Conservation (phyloP, 2,113 vertebrate species). For the Parotia lawesii region DNA sequence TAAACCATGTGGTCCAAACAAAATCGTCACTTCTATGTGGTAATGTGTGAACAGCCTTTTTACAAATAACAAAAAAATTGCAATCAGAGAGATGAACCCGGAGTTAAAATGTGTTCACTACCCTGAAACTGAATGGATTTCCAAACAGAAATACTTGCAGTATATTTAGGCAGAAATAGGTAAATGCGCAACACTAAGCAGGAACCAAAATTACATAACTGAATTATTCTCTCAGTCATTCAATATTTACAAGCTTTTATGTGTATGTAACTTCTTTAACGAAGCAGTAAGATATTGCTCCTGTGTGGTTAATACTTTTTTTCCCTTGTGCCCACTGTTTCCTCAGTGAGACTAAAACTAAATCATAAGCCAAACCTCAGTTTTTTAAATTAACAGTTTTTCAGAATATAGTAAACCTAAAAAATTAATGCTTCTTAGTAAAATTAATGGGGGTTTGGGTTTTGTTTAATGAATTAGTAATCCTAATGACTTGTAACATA, state of each 20-base stretch:
- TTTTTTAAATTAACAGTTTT: not conserved
- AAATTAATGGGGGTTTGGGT: rapidly evolving
- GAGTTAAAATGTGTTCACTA: not conserved
- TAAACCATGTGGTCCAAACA: not conserved
- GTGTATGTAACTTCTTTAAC: not conserved
- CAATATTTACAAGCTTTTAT: not conserved
- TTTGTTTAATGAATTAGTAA: not conserved
- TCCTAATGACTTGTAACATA: not conserved
- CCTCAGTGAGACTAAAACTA: not conserved
- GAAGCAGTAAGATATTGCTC: not conserved
- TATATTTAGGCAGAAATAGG: not conserved
- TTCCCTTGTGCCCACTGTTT: not conserved
- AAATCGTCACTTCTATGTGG: not conserved
- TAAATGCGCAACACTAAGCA: not conserved
- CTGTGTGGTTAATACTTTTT: not conserved
- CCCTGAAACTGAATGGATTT: not conserved
- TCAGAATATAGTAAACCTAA: not conserved
- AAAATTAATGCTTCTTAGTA: not conserved
- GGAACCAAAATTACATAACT: not conserved
- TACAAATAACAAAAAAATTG: not conserved
- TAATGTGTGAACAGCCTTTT: not conserved
- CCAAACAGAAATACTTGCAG: not conserved
- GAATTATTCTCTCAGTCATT: not conserved
- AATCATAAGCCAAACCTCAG: not conserved
- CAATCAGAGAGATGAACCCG: not conserved